Percentiles rank a stretch among this genome's conserved stretches.
Evolutionary conservation across 2,797 vertebrate genomes (phyloP).

Genomic region (Diplodus puntazzo): DNA sequence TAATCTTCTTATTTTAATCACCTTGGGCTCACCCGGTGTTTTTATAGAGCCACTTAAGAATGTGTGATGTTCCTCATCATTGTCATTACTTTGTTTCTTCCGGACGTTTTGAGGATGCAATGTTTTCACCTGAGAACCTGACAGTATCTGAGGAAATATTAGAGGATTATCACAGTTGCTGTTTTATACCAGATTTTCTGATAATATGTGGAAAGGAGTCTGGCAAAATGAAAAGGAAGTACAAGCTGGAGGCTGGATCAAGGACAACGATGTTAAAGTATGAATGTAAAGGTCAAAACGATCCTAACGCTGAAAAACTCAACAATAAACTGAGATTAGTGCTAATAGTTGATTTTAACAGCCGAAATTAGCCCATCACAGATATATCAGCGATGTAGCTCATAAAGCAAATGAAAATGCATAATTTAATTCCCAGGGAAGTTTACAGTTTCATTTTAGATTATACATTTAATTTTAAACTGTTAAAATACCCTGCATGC

Average conservation of each 20-base stretch:
- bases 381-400: too few species aligned
- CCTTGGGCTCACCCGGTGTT: neutral
- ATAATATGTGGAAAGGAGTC: neutral
- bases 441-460: too few species aligned
- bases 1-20: neutral
- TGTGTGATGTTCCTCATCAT: neutral
- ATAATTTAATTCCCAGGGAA: too few species aligned
- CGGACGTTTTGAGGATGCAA: too few species aligned
- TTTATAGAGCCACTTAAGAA: neutral
- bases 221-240: neutral
- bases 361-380: too few species aligned
- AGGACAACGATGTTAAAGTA: neutral
- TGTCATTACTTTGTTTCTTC: neutral
- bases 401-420: too few species aligned
- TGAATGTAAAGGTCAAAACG: neutral
- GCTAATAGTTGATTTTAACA: too few species aligned
- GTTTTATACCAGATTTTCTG: neutral
- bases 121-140: too few species aligned
- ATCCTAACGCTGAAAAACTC: neutral
- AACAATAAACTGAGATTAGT: neutral
- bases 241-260: neutral
- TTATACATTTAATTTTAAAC: too few species aligned
- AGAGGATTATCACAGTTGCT: neutral
- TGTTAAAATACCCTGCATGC: too few species aligned
- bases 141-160: neutral